Base-by-base conservation (phyloP, 2,888 invertebrate species). In the Ditula angustiorana region DNA sequence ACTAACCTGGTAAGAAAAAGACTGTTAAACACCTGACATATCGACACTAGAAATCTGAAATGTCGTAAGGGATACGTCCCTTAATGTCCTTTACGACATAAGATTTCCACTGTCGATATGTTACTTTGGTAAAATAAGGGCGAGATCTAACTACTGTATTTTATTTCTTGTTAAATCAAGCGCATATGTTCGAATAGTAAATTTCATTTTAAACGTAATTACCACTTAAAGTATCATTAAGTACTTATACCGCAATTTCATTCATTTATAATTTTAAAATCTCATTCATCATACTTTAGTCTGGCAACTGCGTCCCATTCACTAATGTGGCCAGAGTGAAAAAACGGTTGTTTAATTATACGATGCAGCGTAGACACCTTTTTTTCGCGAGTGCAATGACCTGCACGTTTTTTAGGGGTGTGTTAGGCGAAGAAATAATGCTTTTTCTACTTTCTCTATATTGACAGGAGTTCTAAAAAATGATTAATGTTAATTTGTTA, bases 261-360 rank as follows among this genome's bases (percentile, higher is more conserved):
- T 26, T 53, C 52, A 65, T 61, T 70, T 52, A 62, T 33, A 49
- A n/a, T 60, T 61, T 69, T 65, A 69, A 69, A 67, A 71, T 55
- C 62, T 56, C 56, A 71, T 75, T 67, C 67, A 67, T 75, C 72
- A 69, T 70, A 70, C 69, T 76, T 74, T 67, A 69, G 63, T 50
- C 47, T 60, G 66, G 66, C 61, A 67, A 68, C 64, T 46, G n/a
- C 47, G 50, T 60, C 55, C 47, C 46, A 58, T 56, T 41, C 35
- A 35, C 41, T 30, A 50, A 57, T 66, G 56, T 59, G 62, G 67
- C 69, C 67, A 70, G 69, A 60, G 65, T 68, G 67, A 66, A 65
- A 69, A 72, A 67, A 67, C 65, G 66, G 76, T 70, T 68, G 69
- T 72, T 77, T 75, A 76, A 77, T 79, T 77, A 73, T 71, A 69